Conservation (phyloP, 2,113 vertebrate genomes). For the Semnornis frantzii region DNA sequence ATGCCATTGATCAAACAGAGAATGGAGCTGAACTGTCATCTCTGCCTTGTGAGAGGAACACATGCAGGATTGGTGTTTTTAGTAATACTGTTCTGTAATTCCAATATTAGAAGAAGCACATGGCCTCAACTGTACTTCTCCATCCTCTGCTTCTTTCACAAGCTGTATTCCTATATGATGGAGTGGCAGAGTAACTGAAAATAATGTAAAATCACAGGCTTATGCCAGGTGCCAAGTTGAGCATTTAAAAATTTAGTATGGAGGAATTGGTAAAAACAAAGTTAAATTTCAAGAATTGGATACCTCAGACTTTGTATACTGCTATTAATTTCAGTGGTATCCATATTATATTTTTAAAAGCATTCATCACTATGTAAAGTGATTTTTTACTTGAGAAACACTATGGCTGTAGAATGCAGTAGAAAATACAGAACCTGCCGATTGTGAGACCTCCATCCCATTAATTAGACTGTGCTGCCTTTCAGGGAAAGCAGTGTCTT, state of each 20-base stretch:
- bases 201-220: background rate
- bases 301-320: background rate
- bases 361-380: background rate
- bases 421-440: background rate
- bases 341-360: background rate
- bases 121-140: background rate
- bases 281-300: background rate
- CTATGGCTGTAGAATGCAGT: background rate
- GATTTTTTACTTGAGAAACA: slow-evolving; percentile 20
- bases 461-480: background rate
- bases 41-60: background rate
- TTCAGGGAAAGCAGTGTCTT: slow-evolving; percentile 2
- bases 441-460: background rate
- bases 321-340: background rate
- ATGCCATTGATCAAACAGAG: background rate
- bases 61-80: background rate
- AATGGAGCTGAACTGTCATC: background rate
- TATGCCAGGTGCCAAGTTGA: background rate
- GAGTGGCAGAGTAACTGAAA: background rate
- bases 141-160: background rate
- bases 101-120: background rate
- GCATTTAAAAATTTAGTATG: background rate
- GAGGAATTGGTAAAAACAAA: background rate
- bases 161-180: background rate
- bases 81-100: background rate